Evolutionary conservation across 2,797 vertebrate genomes (phyloP).

Genomic region (Anisognathus igniventris): DNA sequence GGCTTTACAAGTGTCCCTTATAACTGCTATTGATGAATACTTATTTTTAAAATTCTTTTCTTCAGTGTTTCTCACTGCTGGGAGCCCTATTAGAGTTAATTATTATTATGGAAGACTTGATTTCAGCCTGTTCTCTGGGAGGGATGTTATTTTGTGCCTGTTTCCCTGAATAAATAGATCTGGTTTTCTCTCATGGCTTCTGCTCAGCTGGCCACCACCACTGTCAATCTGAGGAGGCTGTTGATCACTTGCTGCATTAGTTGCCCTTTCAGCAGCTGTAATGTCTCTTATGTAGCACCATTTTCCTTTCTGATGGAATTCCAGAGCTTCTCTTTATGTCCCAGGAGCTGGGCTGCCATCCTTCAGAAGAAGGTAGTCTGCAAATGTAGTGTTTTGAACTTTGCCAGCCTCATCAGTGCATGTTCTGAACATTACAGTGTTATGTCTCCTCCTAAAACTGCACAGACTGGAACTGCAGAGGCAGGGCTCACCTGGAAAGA

Average conservation of each 20-base stretch:
- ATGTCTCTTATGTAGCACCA: neutral
- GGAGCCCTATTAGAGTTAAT: neutral
- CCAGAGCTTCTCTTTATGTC: neutral
- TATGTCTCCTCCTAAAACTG: neutral
- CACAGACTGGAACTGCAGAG: neutral
- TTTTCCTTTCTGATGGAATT: neutral
- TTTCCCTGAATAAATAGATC: neutral
- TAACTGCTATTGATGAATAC: neutral
- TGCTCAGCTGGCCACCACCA: neutral
- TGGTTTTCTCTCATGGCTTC: neutral
- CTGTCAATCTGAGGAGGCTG: neutral
- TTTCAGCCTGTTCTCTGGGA: conserved; percentile 5
- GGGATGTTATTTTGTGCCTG: neutral
- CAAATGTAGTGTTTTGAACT: neutral
- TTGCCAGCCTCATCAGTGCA: neutral
- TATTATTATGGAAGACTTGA: neutral
- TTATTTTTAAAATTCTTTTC: neutral
- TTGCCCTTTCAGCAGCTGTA: neutral
- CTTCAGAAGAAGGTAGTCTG: neutral
- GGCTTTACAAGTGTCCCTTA: neutral
- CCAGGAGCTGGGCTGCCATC: neutral
- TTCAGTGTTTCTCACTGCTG: neutral
- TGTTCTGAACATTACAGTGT: neutral
- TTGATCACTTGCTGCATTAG: neutral
- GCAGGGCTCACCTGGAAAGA: neutral